Evolutionary conservation across 2,888 invertebrate genomes (phyloP).

Genomic region (Anoplius nigerrimus): DNA sequence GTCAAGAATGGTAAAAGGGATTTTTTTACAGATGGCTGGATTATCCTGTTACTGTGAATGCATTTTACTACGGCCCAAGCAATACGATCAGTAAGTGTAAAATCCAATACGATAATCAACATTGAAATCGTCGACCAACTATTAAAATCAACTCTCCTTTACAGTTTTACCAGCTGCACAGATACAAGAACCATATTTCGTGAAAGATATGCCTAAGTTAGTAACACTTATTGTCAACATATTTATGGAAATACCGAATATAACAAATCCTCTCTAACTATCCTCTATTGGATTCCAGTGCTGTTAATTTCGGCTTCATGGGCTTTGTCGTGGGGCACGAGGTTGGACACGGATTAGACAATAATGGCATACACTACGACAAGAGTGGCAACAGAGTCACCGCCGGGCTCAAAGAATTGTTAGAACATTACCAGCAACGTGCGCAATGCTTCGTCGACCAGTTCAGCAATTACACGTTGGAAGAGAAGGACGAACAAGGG

Average conservation of each 20-base stretch:
- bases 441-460: slow-evolving; percentile 42
- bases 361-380: slow-evolving; percentile 38
- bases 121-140: not conserved
- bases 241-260: not conserved
- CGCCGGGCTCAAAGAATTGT: slow-evolving; percentile 6
- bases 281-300: slow-evolving; percentile 29
- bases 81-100: slow-evolving; percentile 45
- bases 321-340: slow-evolving; percentile 52
- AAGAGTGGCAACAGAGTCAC: slow-evolving; percentile 30
- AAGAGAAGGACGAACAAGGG: slow-evolving; percentile 22
- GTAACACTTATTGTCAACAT: not conserved
- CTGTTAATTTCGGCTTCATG: slow-evolving; percentile 45
- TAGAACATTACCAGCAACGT: slow-evolving; percentile 23
- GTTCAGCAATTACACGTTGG: slow-evolving; percentile 32
- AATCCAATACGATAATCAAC: no score
- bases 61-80: slow-evolving; percentile 31
- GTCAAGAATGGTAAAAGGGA: not conserved
- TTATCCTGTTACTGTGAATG: slow-evolving; percentile 44
- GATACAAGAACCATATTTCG: slow-evolving; percentile 48
- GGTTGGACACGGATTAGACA: slow-evolving; percentile 46
- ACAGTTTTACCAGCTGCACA: slow-evolving; percentile 49
- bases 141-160: slow-evolving; percentile 7
- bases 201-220: slow-evolving; percentile 44
- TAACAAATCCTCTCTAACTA: not conserved
- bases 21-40: slow-evolving; percentile 38